A percentile compares a stretch with the other conserved stretches of the same genome.
phyloP scores from a whole-genome alignment of 2,888 invertebrate species.

The Lobophora halterata region DNA sequence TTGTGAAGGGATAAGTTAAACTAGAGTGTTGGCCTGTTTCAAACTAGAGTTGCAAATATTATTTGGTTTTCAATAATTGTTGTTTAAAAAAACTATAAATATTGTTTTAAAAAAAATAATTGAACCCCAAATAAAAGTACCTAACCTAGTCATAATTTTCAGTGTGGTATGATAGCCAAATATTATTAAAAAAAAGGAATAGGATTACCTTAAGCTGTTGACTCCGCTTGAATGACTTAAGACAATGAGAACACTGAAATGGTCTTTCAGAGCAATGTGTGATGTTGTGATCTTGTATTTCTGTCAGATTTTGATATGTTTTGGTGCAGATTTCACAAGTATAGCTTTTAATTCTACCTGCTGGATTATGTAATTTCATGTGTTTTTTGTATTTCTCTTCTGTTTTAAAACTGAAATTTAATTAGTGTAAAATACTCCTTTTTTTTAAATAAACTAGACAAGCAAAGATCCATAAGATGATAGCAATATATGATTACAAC shows the following conservation, averaged over 20 bases:
- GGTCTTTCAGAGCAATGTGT: conserved; percentile 86
- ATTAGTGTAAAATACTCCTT: not conserved
- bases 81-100: too few species aligned
- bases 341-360: conserved; percentile 43
- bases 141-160: too few species aligned
- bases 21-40: too few species aligned
- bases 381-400: conserved; percentile 83
- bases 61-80: too few species aligned
- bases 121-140: too few species aligned
- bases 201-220: conserved; percentile 84
- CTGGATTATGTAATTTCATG: conserved; percentile 65
- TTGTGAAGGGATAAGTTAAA: too few species aligned
- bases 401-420: conserved; percentile 80
- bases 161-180: too few species aligned
- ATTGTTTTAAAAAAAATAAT: too few species aligned
- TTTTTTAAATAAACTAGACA: too few species aligned
- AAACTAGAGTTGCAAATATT: too few species aligned
- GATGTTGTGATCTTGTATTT: conserved; percentile 85
- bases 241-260: conserved; percentile 84
- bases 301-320: conserved; percentile 85
- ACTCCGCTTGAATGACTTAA: conserved; percentile 87
- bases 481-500: too few species aligned
- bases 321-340: conserved; percentile 84
- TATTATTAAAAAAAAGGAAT: not conserved
- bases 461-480: too few species aligned